Evolutionary conservation across 2,113 vertebrate genomes (phyloP).

Genomic region (Lipotes vexillifer): DNA sequence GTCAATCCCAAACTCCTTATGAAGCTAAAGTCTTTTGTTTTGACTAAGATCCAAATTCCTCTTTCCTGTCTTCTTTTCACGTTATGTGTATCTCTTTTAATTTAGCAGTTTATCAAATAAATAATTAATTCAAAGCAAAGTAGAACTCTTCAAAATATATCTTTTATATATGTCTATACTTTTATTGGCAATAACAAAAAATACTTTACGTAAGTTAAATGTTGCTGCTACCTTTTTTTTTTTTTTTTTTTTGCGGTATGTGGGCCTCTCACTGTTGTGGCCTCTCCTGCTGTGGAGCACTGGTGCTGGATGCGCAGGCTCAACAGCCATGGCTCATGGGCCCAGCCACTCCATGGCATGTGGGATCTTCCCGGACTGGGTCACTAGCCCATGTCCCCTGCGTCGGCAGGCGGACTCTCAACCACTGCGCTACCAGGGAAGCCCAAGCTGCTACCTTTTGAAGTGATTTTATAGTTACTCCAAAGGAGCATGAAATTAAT

Average conservation of each 20-base stretch:
- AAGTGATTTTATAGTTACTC: not conserved
- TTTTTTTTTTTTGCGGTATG: too few relatives aligned
- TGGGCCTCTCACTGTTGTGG: too few relatives aligned
- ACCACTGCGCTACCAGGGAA: too few relatives aligned
- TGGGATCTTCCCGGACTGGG: too few relatives aligned
- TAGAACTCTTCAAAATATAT: not conserved
- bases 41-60: not conserved
- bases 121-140: not conserved
- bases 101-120: not conserved
- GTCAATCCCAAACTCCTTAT: not conserved
- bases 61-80: not conserved
- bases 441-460: not conserved
- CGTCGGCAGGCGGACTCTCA: too few relatives aligned
- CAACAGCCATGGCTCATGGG: too few relatives aligned
- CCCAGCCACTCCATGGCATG: too few relatives aligned
- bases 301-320: too few relatives aligned
- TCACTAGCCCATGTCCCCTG: accelerated
- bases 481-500: not conserved
- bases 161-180: not conserved
- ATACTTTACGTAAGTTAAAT: not conserved
- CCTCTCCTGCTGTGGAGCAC: too few relatives aligned
- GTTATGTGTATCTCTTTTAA: not conserved
- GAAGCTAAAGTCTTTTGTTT: not conserved
- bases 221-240: not conserved
- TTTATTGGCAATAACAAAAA: not conserved